Percentiles rank a stretch among this genome's conserved stretches.
Conservation (phyloP, 2,888 invertebrate species). For the Cantharis flavilabris region DNA sequence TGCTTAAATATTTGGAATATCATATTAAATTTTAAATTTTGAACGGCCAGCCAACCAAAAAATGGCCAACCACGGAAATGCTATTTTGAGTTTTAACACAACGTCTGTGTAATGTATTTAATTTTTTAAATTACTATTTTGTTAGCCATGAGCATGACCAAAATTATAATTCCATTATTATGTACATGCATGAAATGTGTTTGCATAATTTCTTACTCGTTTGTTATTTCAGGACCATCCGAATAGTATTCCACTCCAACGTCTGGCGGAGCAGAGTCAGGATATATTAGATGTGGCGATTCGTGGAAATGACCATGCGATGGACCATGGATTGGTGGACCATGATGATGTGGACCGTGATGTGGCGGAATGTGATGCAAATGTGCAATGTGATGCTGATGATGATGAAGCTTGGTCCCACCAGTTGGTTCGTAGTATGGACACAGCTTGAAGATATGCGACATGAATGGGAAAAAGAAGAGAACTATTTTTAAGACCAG, state of each 20-base stretch:
- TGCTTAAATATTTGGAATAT: neutral
- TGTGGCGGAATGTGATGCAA: constrained; percentile 66
- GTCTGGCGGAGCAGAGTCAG: constrained; percentile 7
- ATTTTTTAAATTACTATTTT: neutral
- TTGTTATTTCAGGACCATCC: constrained; percentile 34
- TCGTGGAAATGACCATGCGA: neutral
- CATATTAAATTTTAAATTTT: no score
- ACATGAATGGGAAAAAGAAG: constrained; percentile 80
- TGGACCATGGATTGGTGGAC: neutral
- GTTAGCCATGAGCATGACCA: neutral
- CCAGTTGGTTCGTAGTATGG: constrained; percentile 76
- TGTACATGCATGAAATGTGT: neutral
- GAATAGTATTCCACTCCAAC: constrained; percentile 36
- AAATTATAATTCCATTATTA: neutral
- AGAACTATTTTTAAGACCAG: constrained; percentile 78
- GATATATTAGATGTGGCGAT: neutral
- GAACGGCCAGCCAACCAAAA: neutral
- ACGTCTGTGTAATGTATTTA: neutral
- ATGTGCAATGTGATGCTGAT: constrained; percentile 80
- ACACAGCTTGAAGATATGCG: constrained; percentile 83
- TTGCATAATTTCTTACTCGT: constrained; percentile 14
- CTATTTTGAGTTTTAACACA: neutral
- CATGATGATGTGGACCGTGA: constrained; percentile 27
- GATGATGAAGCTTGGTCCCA: constrained; percentile 78
- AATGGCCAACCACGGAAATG: neutral